These are phyloP conservation scores for Pyxicephalus adspersus DNA, from an alignment of 2,113 vertebrate species.

Conservation along the genomic window DNA sequence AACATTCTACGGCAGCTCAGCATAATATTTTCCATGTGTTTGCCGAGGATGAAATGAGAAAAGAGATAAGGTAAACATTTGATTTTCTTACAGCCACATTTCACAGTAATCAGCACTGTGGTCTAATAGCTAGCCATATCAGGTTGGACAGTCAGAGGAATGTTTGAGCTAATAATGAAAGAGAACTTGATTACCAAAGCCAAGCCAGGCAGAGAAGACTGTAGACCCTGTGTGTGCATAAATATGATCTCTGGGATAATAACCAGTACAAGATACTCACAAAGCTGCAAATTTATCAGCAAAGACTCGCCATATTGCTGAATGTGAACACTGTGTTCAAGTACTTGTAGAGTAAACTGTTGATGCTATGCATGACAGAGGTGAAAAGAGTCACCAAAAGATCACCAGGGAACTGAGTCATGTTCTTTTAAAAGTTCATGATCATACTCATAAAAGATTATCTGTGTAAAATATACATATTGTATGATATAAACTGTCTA, in stretches of 20 bases:
- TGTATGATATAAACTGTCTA: too few relatives aligned
- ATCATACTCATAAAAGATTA: too few relatives aligned
- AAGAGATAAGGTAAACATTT: not conserved
- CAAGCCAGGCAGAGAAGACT: constrained; percentile 21
- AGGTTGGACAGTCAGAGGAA: constrained; percentile 1
- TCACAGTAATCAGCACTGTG: constrained; percentile 30
- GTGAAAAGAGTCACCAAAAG: not conserved
- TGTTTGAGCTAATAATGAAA: constrained; percentile 10
- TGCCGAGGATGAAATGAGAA: not conserved
- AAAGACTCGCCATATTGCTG: constrained; percentile 1
- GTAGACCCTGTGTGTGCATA: constrained; percentile 8
- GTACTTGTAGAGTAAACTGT: not conserved
- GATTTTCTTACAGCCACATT: not conserved
- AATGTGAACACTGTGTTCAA: constrained; percentile 41
- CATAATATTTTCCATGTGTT: not conserved
- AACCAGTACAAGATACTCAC: constrained; percentile 31
- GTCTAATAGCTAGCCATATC: constrained; percentile 2
- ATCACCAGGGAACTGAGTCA: too few relatives aligned
- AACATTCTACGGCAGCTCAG: not conserved
- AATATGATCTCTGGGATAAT: constrained; percentile 32
- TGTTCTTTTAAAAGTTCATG: too few relatives aligned
- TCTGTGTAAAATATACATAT: too few relatives aligned
- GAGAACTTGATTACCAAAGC: constrained; percentile 20
- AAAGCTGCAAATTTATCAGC: constrained; percentile 10
- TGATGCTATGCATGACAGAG: not conserved